phyloP scores from a whole-genome alignment of 2,797 vertebrate genomes.

The Sebastes itinus region DNA sequence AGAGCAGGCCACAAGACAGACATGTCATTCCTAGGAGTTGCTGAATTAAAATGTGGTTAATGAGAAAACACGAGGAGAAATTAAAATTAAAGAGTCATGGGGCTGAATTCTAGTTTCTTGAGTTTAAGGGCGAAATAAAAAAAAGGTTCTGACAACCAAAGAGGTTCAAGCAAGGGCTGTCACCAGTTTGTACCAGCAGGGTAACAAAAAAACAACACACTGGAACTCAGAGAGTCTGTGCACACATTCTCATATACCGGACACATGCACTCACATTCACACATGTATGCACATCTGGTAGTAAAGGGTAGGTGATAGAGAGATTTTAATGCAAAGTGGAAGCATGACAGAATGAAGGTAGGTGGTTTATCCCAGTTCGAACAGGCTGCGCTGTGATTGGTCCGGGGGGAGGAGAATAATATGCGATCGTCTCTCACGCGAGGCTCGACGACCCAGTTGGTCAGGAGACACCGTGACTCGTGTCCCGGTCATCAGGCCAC shows the following conservation, averaged over 20 bases:
- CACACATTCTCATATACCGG: constrained; percentile 6
- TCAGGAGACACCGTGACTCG: constrained; percentile 44
- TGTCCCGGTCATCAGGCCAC: constrained; percentile 46
- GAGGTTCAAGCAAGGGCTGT: constrained; percentile 26
- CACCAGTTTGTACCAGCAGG: constrained; percentile 45
- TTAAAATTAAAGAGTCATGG: not conserved
- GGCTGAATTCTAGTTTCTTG: not conserved
- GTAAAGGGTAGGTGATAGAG: constrained; percentile 30
- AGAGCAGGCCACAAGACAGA: not conserved
- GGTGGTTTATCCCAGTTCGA: constrained; percentile 19
- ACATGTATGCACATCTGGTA: constrained; percentile 48
- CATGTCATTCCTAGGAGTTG: constrained; percentile 8
- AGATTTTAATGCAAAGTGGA: constrained; percentile 29
- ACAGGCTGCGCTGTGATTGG: constrained; percentile 50
- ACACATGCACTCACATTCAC: constrained; percentile 43
- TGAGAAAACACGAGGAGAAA: constrained; percentile 12
- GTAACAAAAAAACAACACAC: constrained; percentile 9
- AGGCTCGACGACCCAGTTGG: constrained; percentile 52
- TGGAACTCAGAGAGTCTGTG: constrained; percentile 6
- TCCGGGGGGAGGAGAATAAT: not conserved
- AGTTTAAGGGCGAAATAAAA: not conserved
- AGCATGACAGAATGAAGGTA: constrained; percentile 38
- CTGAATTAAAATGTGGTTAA: constrained; percentile 23
- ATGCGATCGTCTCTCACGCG: constrained; percentile 17
- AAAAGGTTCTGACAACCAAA: constrained; percentile 15